Base-by-base conservation (phyloP, 2,888 invertebrate species). In the Eucera pruinosa region DNA sequence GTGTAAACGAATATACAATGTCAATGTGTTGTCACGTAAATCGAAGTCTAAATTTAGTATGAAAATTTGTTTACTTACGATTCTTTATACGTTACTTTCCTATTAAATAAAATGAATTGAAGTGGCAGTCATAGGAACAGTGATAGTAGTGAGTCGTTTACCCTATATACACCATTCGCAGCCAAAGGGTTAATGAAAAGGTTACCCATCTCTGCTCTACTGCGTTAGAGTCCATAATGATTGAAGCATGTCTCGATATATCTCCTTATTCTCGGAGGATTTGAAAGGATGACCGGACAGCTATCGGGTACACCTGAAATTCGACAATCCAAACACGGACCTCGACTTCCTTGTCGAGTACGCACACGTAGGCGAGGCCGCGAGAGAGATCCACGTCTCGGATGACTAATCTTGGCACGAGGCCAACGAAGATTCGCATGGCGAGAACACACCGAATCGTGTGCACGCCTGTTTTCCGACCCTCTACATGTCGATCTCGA, bases 391-490 rank as follows among this genome's bases (percentile, higher is more conserved):
- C 61, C 79, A 50, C 71, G 78, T 76, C 79, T 80, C 81, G 78
- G 70, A 81, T 83, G 83, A 86, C 87, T 86, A 85, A 87, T 86
- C 83, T 76, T 87, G 87, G 87, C 82, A 67, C 39, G 45, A 23
- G 50, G 86, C 86, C 87, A 87, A 60, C 36, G 58, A 48, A 48
- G 66, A 69, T 68, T 55, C 54, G 47, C 57, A 43, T 20, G 52
- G 27, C 65, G 30, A 25, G 48, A 61, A 48, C 61, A 61, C 61
- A 30, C 11, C 41, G 23, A 43, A 50, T 41, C 48, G 48, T 25
- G 65, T 23, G 70, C 55, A 55, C 39, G 55, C 13, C 30, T 39
- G 64, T 23, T 69, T 64, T 47, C 48, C 57, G 18, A 39, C 6
- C 36, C 20, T 41, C 27, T 41, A 57, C 57, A 41, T 50, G 70